phyloP scores from a whole-genome alignment of 1,140 invertebrate species.

The Grapholita molesta region DNA sequence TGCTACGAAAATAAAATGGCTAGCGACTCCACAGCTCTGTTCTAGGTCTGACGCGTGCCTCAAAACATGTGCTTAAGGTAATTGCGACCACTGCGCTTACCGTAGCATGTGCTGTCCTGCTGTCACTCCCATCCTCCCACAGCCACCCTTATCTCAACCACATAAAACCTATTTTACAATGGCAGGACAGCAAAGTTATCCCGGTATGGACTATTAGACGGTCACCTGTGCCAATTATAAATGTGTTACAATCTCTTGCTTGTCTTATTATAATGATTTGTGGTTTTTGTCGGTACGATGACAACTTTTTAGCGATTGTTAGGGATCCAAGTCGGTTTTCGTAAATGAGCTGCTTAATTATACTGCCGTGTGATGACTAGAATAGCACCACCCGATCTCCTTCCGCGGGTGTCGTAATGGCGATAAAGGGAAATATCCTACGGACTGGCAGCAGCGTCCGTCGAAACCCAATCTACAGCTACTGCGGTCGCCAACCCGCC shows the following conservation, averaged over 20 bases:
- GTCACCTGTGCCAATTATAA: slow-evolving; percentile 8
- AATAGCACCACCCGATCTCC: no score
- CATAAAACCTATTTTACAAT: neutral
- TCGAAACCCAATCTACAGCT: no score
- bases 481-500: no score
- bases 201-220: neutral
- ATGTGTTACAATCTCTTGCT: neutral
- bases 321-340: neutral
- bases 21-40: neutral
- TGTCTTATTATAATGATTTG: slow-evolving; percentile 13
- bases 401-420: no score
- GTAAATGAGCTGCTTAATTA: neutral
- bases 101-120: neutral
- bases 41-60: slow-evolving; percentile 4
- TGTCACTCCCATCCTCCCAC: neutral
- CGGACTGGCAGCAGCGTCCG: no score
- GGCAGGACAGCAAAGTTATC: neutral
- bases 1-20: neutral
- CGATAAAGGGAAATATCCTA: no score
- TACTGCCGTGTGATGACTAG: no score
- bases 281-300: neutral
- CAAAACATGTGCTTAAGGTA: slow-evolving; percentile 9
- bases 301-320: neutral
- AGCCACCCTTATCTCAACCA: neutral
- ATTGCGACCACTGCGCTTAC: neutral